Evolutionary conservation across 2,888 invertebrate genomes (phyloP).

Genomic region (Hymenopus coronatus): DNA sequence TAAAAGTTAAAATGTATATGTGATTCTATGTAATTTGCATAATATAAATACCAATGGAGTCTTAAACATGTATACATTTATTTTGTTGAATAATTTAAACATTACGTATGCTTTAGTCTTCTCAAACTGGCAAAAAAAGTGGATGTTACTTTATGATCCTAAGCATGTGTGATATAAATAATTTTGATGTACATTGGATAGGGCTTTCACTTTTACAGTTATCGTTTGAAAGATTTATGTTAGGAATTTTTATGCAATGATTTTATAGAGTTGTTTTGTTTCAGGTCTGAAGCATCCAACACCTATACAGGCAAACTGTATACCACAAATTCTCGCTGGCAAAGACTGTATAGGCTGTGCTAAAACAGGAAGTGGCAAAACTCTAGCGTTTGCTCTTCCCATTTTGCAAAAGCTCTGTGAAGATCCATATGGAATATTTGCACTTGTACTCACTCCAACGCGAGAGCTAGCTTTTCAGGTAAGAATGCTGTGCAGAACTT

Average conservation of each 20-base stretch:
- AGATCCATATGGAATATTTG: slow-evolving; percentile 96
- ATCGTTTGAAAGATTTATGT: neutral
- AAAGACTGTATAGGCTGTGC: slow-evolving; percentile 93
- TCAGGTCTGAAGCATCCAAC: slow-evolving; percentile 75
- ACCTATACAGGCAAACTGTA: slow-evolving; percentile 77
- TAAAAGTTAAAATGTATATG: no score
- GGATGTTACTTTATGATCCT: no score
- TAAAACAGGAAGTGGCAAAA: slow-evolving; percentile 98
- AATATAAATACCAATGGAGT: no score
- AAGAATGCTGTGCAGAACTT: slow-evolving; percentile 26
- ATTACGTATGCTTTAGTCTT: no score
- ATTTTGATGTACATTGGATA: no score
- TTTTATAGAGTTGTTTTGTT: slow-evolving; percentile 31
- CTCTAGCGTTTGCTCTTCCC: slow-evolving; percentile 94
- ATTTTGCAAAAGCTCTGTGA: slow-evolving; percentile 87
- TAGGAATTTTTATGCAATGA: neutral
- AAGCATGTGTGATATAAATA: no score
- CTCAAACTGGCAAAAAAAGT: no score
- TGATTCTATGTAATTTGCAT: no score
- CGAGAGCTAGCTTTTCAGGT: slow-evolving; percentile 86
- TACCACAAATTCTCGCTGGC: slow-evolving; percentile 73
- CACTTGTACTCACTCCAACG: slow-evolving; percentile 91
- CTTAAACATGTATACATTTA: no score
- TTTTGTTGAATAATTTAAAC: no score
- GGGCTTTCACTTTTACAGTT: no score